Base-by-base conservation (phyloP, 1,140 invertebrate species). In the Gonioctena quinquepunctata region DNA sequence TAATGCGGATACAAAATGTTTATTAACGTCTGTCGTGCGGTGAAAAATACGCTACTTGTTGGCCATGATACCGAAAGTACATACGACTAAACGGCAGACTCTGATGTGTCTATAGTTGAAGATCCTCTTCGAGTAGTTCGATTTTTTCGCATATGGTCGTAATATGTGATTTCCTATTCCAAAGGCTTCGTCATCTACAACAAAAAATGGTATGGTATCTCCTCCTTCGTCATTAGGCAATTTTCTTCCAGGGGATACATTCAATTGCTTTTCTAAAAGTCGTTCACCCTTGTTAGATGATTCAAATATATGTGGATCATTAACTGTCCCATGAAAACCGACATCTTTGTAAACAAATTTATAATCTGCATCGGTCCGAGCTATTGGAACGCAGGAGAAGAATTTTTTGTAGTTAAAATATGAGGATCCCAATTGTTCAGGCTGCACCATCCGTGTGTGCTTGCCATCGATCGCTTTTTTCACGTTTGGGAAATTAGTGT, bases 371-470 rank as follows among this genome's bases (percentile, higher is more conserved):
- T 84, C 81, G 22, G 56, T 76, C 3, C 81, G 65, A 11, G 80
- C 84, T 33, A 84, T 69, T 19, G 85, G 68, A 22, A 84, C 78
- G 13, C 84, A 77, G 22, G 76, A 81, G 64, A 81, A 84, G 61
- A 73, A 82, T 13, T 76, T 70, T 69, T 86, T 86, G 69, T 85
- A 84, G 71, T 86, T 86, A 50, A 72, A 82, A 77, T 73, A 85
- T 22, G 70, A 48, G 0, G 81, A 82, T 21, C 83, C n/a, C 83
- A 70, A 70, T 76, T 79, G 66, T 11, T 59, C 6, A 6, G 81
- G 83, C 33, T 73, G 52, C 28, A 69, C 61, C 25, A 83, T 70
- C 59, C 71, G 22, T 16, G 83, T 73, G 69, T 84, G 79, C 67
- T 82, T 83, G 0, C 85, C 84, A 80, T 84, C 84, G 5, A 85